phyloP scores from a whole-genome alignment of 2,797 vertebrate species.

The Sylvia borin region DNA sequence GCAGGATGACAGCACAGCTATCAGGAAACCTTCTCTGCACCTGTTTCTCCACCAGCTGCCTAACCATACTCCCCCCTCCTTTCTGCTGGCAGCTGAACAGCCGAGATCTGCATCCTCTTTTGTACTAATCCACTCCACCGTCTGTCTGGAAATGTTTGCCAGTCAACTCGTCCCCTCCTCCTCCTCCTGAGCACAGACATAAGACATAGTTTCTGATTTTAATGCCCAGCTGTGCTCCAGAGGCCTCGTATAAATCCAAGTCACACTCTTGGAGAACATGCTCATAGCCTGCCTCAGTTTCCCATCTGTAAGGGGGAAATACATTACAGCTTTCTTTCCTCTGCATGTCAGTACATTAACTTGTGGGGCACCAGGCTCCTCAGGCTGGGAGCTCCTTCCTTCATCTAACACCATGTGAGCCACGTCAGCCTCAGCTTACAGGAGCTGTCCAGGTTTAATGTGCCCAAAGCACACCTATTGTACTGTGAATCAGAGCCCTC shows the following conservation, averaged over 20 bases:
- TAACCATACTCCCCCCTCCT: background rate
- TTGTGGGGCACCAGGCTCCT: background rate
- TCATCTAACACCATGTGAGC: background rate
- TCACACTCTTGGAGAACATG: background rate
- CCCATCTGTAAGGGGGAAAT: background rate
- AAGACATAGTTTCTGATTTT: slow-evolving; percentile 10
- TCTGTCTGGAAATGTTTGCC: slow-evolving; percentile 53
- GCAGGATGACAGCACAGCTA: slow-evolving; percentile 23
- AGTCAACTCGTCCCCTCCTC: background rate
- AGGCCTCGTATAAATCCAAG: background rate
- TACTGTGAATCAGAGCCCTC: background rate
- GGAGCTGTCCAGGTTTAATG: background rate
- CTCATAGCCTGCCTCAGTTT: background rate
- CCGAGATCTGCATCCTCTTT: background rate
- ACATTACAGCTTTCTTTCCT: rapidly evolving
- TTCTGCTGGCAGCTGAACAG: slow-evolving; percentile 37
- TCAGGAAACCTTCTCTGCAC: slow-evolving; percentile 55
- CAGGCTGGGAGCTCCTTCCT: background rate
- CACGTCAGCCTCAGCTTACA: background rate
- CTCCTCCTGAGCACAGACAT: background rate
- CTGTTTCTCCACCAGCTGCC: slow-evolving; percentile 64
- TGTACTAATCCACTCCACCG: slow-evolving; percentile 4
- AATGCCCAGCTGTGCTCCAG: slow-evolving; percentile 56
- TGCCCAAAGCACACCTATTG: background rate
- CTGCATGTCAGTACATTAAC: background rate